Conservation (phyloP, 37 sponge, comb jelly and placozoan species). For the Halisarca cf. caerulea region DNA sequence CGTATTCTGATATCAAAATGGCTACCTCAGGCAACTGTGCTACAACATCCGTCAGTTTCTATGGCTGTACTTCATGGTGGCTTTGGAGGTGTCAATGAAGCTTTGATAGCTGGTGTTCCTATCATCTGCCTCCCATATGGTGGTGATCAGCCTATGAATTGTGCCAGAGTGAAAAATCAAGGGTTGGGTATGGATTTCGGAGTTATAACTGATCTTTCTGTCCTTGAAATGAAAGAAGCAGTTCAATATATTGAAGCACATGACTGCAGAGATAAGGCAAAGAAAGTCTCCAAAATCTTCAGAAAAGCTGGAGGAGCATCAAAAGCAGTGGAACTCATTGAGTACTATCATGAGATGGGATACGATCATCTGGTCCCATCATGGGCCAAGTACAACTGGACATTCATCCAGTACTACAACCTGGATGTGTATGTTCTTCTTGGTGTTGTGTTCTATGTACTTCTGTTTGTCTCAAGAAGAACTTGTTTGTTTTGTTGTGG, state of each 20-base stretch:
- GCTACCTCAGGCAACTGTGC: constrained; percentile 30
- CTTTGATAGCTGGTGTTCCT: constrained; percentile 22
- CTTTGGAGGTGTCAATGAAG: constrained; percentile 34
- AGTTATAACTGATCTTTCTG: neutral
- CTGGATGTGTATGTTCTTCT: constrained; percentile 2
- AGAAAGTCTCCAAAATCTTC: neutral
- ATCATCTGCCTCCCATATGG: constrained; percentile 18
- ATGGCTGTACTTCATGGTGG: constrained; percentile 41
- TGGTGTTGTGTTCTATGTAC: no score
- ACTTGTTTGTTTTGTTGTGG: no score
- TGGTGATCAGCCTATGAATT: constrained; percentile 28
- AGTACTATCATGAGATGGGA: constrained; percentile 11
- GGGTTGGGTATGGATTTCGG: constrained; percentile 23
- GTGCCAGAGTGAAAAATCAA: neutral
- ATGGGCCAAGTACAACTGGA: constrained; percentile 20
- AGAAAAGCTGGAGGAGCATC: neutral
- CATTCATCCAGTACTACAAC: constrained; percentile 22
- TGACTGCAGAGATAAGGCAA: neutral
- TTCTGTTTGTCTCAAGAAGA: no score
- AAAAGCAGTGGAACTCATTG: constrained; percentile 11
- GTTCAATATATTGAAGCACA: neutral
- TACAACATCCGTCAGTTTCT: constrained; percentile 15
- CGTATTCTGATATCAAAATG: neutral
- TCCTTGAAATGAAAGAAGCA: neutral
- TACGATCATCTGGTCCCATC: constrained; percentile 4